These are phyloP conservation scores for Polypedilum vanderplanki DNA, from an alignment of 1,140 invertebrate genomes.

Conservation along the genomic window DNA sequence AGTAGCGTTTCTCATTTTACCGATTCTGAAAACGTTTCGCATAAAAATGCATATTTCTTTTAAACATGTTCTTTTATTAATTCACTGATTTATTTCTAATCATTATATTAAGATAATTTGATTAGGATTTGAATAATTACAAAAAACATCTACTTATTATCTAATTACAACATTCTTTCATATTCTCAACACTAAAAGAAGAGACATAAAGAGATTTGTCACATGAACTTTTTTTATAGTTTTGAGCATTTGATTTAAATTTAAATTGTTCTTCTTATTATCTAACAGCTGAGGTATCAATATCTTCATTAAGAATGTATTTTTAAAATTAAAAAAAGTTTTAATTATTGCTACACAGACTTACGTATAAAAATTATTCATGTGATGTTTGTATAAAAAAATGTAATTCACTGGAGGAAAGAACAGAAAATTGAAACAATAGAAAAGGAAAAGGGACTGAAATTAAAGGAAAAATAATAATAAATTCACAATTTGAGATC, in stretches of 20 bases:
- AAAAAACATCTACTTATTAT: slow-evolving; percentile 7
- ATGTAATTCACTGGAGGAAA: neutral
- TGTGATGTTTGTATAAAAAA: too few relatives aligned
- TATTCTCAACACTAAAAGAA: neutral
- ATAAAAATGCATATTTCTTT: neutral
- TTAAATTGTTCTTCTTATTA: neutral
- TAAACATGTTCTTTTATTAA: neutral
- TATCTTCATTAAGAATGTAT: too few relatives aligned
- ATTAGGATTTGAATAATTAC: neutral
- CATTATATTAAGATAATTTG: neutral
- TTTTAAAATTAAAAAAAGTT: too few relatives aligned
- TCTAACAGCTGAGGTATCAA: too few relatives aligned
- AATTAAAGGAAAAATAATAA: neutral
- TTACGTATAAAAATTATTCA: too few relatives aligned
- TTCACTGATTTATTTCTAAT: neutral
- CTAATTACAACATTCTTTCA: neutral
- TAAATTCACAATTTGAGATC: slow-evolving; percentile 28
- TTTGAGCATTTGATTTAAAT: neutral
- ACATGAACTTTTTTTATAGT: neutral
- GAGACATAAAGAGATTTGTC: neutral
- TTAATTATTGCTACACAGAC: too few relatives aligned
- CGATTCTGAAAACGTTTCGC: neutral
- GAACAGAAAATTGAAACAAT: neutral
- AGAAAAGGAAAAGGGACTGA: neutral
- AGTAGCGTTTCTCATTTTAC: neutral